Evolutionary conservation across 2,113 vertebrate genomes (phyloP), one percentile per base, ranked within the genome.

Genomic region (Cervus canadensis): DNA sequence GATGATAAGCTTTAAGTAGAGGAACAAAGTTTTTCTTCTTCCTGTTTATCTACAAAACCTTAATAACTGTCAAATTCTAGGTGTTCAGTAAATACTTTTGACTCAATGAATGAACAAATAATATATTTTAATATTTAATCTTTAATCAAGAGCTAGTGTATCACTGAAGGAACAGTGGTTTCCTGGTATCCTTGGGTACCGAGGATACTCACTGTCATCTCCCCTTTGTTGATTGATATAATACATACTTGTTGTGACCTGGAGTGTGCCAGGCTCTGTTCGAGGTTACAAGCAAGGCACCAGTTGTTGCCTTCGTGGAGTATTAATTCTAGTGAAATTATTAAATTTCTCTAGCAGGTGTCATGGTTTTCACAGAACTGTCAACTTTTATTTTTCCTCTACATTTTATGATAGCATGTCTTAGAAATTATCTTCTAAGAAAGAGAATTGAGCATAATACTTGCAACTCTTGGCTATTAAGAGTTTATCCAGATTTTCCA

Each of bases 301-400:
- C 36, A 36, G 50, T 94, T 54, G 82, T 48, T 16, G 1, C 17
- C 19, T 59, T 30, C 1, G 7, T 81, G 30, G 30, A 84, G 40
- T 30, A 13, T 60, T 94, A 25, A 67, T 86, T 48, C 48, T 78
- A 67, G 82, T 52, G 76, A 81, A 71, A 87, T 28, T 50, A 90
- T 9, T 93, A 28, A 74, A 74, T 89, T 93, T 90, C n/a, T 83
- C 2, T 62, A 71, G 50, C 48, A 87, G 33, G 25, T 83, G 26
- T 76, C 25, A 33, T 30, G 4, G 12, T 87, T 95, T 94, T 86
- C 17, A 6, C 76, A 81, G 57, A 67, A 12, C 36, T 93, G 6
- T 71, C 45, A 88, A 3, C 74, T 94, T 84, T 91, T 89, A 79
- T 90, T 84, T 91, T 94, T 56, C 13, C 56, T 94, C 59, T 95